Conservation (phyloP, 1,140 invertebrate genomes). For the Lordiphosa stackelbergi region DNA sequence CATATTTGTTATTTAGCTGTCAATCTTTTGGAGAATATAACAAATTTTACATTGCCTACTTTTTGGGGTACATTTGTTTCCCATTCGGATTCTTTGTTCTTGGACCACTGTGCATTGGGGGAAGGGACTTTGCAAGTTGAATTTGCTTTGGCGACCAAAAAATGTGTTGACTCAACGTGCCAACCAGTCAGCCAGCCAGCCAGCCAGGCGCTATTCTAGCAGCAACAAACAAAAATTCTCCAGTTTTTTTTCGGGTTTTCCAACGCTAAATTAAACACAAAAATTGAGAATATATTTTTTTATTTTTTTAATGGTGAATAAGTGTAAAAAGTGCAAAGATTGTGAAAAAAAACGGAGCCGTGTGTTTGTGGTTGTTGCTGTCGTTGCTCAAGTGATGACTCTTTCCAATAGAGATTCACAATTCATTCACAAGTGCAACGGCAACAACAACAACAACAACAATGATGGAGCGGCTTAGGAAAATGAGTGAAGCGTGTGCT, state of each 20-base stretch:
- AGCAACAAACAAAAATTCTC: constrained; percentile 13
- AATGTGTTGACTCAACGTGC: constrained; percentile 52
- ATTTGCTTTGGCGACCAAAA: constrained; percentile 36
- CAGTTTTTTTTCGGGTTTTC: too few relatives aligned
- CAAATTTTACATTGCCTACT: too few relatives aligned
- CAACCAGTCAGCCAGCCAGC: constrained; percentile 29
- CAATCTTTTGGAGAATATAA: too few relatives aligned
- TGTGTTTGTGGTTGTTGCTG: constrained; percentile 6
- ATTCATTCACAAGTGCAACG: constrained; percentile 69
- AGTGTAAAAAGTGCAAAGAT: too few relatives aligned
- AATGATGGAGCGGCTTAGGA: constrained; percentile 52
- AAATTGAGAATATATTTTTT: too few relatives aligned
- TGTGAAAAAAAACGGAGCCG: not conserved
- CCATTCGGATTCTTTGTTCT: too few relatives aligned
- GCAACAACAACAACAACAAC: constrained; percentile 13
- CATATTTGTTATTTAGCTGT: too few relatives aligned
- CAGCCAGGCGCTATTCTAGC: constrained; percentile 28
- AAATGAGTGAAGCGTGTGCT: constrained; percentile 70
- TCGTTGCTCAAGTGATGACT: constrained; percentile 21
- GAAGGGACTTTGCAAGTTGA: constrained; percentile 1
- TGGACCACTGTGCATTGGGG: not conserved
- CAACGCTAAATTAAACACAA: too few relatives aligned
- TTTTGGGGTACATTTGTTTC: too few relatives aligned
- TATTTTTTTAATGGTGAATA: too few relatives aligned
- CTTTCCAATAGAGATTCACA: constrained; percentile 30